These are phyloP conservation scores for Lindbergichthys nudifrons DNA, from an alignment of 2,797 vertebrate species.

Conservation along the genomic window DNA sequence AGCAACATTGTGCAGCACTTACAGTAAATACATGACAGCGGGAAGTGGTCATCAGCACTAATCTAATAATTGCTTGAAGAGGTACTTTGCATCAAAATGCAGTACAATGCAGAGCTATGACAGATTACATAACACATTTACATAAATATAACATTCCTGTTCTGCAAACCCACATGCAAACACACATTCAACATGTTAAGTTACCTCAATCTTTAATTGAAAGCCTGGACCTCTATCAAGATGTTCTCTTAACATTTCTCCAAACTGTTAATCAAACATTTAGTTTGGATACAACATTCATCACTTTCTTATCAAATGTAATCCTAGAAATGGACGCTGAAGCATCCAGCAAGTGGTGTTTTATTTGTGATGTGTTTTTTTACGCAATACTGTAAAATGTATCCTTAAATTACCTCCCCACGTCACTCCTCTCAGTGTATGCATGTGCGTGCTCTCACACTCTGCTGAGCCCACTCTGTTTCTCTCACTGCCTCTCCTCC, in stretches of 20 bases:
- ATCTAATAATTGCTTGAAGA: background rate
- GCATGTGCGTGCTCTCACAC: conserved; percentile 50
- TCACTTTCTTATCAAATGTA: no score
- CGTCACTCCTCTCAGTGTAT: conserved; percentile 26
- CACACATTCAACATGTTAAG: no score
- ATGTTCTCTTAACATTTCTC: background rate
- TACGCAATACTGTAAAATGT: conserved; percentile 2
- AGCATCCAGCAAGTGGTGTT: background rate
- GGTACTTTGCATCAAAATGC: background rate
- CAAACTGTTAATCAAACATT: background rate
- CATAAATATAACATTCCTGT: background rate
- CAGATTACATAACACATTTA: background rate
- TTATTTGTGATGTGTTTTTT: conserved; percentile 8
- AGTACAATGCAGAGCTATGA: background rate
- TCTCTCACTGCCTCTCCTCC: conserved; percentile 24
- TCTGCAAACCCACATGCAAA: background rate
- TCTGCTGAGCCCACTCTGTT: conserved; percentile 32
- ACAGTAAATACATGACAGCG: conserved; percentile 7
- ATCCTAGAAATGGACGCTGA: no score
- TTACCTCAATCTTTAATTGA: background rate
- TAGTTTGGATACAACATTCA: no score
- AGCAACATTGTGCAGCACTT: conserved; percentile 2
- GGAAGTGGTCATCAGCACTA: conserved; percentile 3
- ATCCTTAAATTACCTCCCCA: conserved; percentile 32
- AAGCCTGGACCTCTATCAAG: background rate